Percentiles rank a stretch among this genome's conserved stretches.
Evolutionary conservation across 2,113 vertebrate genomes (phyloP).

Genomic region (Trogon surrucura): DNA sequence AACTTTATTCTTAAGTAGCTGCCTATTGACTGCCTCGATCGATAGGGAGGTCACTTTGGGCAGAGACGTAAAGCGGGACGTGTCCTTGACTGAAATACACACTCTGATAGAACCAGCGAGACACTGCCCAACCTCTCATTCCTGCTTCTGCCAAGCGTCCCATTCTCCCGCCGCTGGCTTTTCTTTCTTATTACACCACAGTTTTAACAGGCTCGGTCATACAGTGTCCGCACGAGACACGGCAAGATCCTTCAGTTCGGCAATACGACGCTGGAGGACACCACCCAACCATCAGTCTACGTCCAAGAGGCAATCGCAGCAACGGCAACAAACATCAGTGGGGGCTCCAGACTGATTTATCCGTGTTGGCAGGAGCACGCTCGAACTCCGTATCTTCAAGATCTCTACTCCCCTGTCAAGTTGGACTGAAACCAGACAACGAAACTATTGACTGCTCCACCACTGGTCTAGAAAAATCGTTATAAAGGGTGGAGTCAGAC

Average conservation of each 20-base stretch:
- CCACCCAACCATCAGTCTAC: accelerated
- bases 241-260: neutral
- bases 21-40: constrained; percentile 55
- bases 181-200: accelerated
- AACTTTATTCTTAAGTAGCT: constrained; percentile 64
- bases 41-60: constrained; percentile 58
- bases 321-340: neutral
- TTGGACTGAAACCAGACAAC: constrained; percentile 12
- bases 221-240: accelerated
- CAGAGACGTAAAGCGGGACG: neutral
- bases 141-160: neutral
- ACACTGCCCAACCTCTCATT: neutral
- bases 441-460: neutral
- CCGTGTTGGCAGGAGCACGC: neutral
- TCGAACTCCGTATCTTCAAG: accelerated
- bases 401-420: neutral
- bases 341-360: neutral
- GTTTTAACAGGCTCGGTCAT: accelerated
- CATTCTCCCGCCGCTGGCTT: neutral
- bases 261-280: neutral
- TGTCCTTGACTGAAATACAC: neutral
- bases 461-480: neutral
- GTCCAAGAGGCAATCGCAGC: neutral
- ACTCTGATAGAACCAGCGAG: neutral
- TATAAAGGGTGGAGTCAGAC: neutral